Percentiles rank a stretch among this genome's conserved stretches.
Conservation (phyloP, 2,888 invertebrate genomes). For the Caenorhabditis sp. region DNA sequence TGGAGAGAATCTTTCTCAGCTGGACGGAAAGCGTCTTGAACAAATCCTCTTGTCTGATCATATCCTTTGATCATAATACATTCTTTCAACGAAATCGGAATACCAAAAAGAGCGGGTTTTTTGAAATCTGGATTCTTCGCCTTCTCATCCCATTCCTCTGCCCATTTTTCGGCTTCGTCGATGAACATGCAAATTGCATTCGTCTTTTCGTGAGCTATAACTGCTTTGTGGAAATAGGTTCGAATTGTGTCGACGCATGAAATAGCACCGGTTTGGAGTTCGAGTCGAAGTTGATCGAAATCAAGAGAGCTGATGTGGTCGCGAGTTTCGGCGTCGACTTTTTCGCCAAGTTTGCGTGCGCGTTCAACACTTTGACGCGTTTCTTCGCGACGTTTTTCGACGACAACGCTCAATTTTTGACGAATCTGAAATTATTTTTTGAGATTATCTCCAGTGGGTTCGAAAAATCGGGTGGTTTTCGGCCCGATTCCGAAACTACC, state of each 20-base stretch:
- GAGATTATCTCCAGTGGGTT: too few species aligned
- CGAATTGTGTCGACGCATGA: conserved; percentile 48
- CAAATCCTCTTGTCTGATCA: conserved; percentile 67
- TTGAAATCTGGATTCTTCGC: conserved; percentile 37
- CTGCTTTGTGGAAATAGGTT: conserved; percentile 51
- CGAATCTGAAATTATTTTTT: conserved; percentile 29
- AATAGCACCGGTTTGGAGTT: conserved; percentile 47
- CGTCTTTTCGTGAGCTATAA: conserved; percentile 58
- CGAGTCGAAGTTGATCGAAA: conserved; percentile 44
- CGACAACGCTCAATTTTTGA: conserved; percentile 37
- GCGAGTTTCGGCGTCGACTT: conserved; percentile 31
- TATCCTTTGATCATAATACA: conserved; percentile 60
- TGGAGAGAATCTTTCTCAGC: conserved; percentile 46
- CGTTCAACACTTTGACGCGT: conserved; percentile 38
- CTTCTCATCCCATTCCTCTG: conserved; percentile 54
- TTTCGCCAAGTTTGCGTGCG: conserved; percentile 25
- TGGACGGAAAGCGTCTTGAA: conserved; percentile 63
- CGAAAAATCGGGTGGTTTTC: neutral
- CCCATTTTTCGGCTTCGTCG: conserved; percentile 57
- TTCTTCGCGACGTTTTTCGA: conserved; percentile 35
- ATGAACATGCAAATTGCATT: conserved; percentile 60
- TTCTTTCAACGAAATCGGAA: conserved; percentile 67
- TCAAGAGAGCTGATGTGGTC: conserved; percentile 43
- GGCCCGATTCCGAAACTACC: too few species aligned
- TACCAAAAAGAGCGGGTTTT: conserved; percentile 63